Conservation (phyloP, 2,113 vertebrate genomes). For the Apodemus speciosus region DNA sequence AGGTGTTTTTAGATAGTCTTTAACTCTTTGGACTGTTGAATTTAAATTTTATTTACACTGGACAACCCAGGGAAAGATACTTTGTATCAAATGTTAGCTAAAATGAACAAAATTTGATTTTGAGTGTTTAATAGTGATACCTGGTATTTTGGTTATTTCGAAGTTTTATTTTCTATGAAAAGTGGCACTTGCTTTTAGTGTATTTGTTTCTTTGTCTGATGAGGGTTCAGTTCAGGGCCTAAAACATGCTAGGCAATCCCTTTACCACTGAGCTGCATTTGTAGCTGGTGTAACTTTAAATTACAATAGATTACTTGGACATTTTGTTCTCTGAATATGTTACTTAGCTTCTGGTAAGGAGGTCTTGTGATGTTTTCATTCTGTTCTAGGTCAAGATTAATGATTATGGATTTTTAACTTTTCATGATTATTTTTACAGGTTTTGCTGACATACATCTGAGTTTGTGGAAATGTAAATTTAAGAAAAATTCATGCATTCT, state of each 20-base stretch:
- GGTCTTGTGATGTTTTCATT: constrained; percentile 56
- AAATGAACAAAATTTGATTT: constrained; percentile 50
- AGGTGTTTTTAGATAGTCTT: constrained; percentile 50
- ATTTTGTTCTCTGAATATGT: constrained; percentile 63
- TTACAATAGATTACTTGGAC: constrained; percentile 58
- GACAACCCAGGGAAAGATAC: constrained; percentile 21
- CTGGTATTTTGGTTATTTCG: constrained; percentile 38
- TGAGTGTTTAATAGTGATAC: constrained; percentile 46
- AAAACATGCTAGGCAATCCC: neutral
- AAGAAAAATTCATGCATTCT: constrained; percentile 55
- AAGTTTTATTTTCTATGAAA: constrained; percentile 62
- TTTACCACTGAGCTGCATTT: neutral
- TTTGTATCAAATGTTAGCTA: constrained; percentile 29
- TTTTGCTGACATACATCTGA: constrained; percentile 47
- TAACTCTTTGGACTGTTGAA: constrained; percentile 34
- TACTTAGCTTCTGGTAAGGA: constrained; percentile 47
- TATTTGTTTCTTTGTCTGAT: neutral
- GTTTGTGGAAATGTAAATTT: constrained; percentile 52
- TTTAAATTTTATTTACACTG: constrained; percentile 48
- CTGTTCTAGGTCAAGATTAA: constrained; percentile 67
- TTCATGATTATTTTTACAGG: constrained; percentile 58
- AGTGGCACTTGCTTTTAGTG: constrained; percentile 23
- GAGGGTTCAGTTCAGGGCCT: neutral
- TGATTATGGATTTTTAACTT: constrained; percentile 64
- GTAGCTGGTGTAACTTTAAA: constrained; percentile 48